phyloP scores from a whole-genome alignment of 2,797 vertebrate genomes.

The Craterocephalus amniculus region DNA sequence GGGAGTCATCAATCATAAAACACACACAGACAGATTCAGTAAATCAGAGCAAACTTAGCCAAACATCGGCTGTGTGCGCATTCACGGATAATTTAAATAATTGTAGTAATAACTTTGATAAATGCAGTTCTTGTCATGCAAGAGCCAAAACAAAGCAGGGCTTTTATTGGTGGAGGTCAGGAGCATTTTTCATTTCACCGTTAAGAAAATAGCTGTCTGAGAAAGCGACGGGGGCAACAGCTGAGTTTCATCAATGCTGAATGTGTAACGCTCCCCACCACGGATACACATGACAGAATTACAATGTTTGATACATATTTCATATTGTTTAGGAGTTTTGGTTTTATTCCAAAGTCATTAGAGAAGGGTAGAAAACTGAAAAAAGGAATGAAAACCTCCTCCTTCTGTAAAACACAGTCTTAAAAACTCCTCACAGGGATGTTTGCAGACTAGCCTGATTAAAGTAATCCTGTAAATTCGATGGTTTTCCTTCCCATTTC shows the following conservation, averaged over 20 bases:
- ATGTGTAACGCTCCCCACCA: neutral
- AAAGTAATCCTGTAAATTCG: neutral
- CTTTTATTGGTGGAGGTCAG: conserved; percentile 39
- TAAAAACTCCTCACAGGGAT: neutral
- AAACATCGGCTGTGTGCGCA: conserved; percentile 13
- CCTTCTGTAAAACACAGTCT: neutral
- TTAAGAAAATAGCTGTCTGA: conserved; percentile 8
- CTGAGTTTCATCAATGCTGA: conserved; percentile 21
- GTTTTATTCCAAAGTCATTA: neutral
- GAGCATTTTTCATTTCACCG: conserved; percentile 21
- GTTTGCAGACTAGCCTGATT: conserved; percentile 4
- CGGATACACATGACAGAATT: conserved; percentile 1
- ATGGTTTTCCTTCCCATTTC: neutral
- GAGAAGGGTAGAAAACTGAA: neutral
- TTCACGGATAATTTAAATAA: conserved; percentile 49
- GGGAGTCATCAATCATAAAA: conserved; percentile 38
- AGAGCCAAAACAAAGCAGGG: conserved; percentile 54
- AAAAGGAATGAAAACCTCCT: neutral
- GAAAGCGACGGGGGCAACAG: conserved; percentile 13
- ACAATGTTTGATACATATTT: neutral
- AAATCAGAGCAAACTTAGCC: conserved; percentile 23
- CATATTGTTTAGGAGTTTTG: neutral
- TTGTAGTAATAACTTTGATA: conserved; percentile 45
- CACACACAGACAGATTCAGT: conserved; percentile 12
- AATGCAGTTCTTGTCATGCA: conserved; percentile 15